Evolutionary conservation across 1,140 invertebrate species (phyloP).

Genomic region (Hetaerina americana): DNA sequence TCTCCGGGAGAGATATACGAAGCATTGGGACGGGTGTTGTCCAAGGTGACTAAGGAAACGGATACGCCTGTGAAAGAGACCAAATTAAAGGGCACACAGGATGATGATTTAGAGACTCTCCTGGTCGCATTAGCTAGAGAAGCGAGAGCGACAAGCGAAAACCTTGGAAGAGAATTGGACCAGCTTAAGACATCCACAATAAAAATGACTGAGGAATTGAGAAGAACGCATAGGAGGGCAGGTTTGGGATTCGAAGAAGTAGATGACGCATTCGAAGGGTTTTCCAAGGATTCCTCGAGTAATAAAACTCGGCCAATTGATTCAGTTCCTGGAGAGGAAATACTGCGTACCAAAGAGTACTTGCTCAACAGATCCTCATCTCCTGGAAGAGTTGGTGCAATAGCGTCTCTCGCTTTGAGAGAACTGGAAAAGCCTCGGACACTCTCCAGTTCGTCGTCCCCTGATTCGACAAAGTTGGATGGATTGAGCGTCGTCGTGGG

Average conservation of each 20-base stretch:
- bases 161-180: slow-evolving; percentile 15
- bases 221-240: too few species aligned
- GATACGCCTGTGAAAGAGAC: background rate
- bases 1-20: background rate
- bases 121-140: slow-evolving; percentile 15
- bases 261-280: too few species aligned
- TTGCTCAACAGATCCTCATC: background rate
- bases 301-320: too few species aligned
- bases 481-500: background rate
- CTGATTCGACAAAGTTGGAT: background rate
- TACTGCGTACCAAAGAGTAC: too few species aligned
- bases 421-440: background rate
- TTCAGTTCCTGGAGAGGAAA: too few species aligned
- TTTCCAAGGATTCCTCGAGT: too few species aligned
- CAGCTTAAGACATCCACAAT: slow-evolving; percentile 7
- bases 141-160: slow-evolving; percentile 15
- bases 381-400: background rate
- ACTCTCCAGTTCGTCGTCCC: too few species aligned
- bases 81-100: background rate
- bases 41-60: background rate
- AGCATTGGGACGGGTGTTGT: background rate
- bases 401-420: background rate
- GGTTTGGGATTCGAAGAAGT: too few species aligned
- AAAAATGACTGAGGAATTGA: too few species aligned
- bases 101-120: slow-evolving; percentile 12